These are phyloP conservation scores for Rhinogobius similis DNA, from an alignment of 2,113 vertebrate genomes.

Conservation along the genomic window DNA sequence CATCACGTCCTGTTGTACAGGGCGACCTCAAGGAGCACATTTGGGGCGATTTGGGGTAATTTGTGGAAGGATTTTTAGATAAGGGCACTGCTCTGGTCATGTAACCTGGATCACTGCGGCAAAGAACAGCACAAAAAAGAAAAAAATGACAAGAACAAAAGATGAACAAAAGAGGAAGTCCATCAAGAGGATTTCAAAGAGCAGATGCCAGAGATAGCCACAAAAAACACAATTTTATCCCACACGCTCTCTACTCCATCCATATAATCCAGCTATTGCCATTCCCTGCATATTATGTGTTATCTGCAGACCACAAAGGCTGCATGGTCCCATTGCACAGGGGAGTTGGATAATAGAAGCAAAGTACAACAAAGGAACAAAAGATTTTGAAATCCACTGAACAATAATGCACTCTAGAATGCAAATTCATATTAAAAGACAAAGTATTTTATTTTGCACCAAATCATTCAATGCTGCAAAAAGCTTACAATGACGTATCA, in stretches of 20 bases:
- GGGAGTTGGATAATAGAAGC: conserved; percentile 51
- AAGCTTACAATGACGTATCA: background rate
- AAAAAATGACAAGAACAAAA: conserved; percentile 21
- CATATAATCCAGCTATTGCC: conserved; percentile 63
- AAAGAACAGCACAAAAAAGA: background rate
- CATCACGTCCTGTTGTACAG: conserved; percentile 20
- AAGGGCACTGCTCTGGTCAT: conserved; percentile 17
- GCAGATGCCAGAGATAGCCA: conserved; percentile 51
- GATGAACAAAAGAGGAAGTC: conserved; percentile 37
- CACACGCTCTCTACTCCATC: conserved; percentile 58
- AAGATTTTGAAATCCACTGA: conserved; percentile 32
- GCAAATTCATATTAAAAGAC: conserved; percentile 35
- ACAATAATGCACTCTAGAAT: conserved; percentile 26
- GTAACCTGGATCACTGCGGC: conserved; percentile 2
- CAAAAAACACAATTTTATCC: conserved; percentile 62
- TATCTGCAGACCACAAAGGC: conserved; percentile 60
- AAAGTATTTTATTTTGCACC: conserved; percentile 1
- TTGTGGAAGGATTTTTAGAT: conserved; percentile 19
- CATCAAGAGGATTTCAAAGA: conserved; percentile 48
- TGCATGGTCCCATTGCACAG: conserved; percentile 36
- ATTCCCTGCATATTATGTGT: conserved; percentile 51
- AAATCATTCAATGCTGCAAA: background rate
- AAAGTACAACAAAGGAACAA: conserved; percentile 30
- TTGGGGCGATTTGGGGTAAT: conserved; percentile 35
- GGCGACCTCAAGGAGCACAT: conserved; percentile 25